Evolutionary conservation across 2,888 invertebrate species (phyloP), one percentile per base, ranked within the genome.

Genomic region (Lasioglossum malachurum): DNA sequence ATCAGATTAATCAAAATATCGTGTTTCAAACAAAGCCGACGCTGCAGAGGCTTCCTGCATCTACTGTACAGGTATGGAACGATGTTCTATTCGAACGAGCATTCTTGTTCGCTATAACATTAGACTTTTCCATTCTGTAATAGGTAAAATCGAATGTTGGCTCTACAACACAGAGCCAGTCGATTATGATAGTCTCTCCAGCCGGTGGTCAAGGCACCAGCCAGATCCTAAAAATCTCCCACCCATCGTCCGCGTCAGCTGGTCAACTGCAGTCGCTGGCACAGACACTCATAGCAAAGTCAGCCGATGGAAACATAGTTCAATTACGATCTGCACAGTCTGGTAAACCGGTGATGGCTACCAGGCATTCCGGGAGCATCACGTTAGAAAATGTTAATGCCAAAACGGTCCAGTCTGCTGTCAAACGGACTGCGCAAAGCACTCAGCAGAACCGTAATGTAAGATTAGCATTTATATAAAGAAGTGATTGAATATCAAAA

Each of bases 381-480:
- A 93, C 94, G 5, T 80, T 94, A 75, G 93, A 94, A 49, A 95
- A 93, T 85, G 87, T 95, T 74, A 93, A 90, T 83, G 87, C 93
- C 7, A 95, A 95, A 88, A 92, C 93, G 49, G 91, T 93, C 7
- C 94, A 94, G 49, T 91, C 94, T 57, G 86, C 93, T 49, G 87
- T 93, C 92, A 89, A 95, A 94, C 87, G 95, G 94, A 69, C 96
- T 95, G 95, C 94, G 95, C 89, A 96, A 95, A 91, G 89, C 95
- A 75, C 94, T 95, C 96, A 67, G 94, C 94, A 94, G 82, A 93
- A 92, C 83, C 93, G 94, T 90, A 95, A 95, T 90, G 94, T 95
- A 91, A 91, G 91, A 87, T 53, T 76, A 7, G 67, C n/a, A 23
- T 35, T 19, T 0, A 35, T 60, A 64, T 23, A 16, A 46, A n/a